Evolutionary conservation across 2,797 vertebrate genomes (phyloP).

Genomic region (Sebastes minor): DNA sequence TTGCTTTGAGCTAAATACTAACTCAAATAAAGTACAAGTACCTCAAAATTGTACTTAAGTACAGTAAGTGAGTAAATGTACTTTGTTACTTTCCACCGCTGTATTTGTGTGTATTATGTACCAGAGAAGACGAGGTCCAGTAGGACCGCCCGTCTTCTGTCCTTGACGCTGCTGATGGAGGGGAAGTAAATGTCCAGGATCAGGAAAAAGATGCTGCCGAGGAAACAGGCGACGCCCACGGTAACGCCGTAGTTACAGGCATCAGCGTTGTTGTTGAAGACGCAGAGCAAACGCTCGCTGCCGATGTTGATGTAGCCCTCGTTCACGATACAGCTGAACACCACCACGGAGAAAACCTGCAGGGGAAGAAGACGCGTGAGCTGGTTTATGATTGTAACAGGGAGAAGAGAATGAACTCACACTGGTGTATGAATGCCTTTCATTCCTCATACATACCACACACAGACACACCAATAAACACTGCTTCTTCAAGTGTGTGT

Average conservation of each 20-base stretch:
- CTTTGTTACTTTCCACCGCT: background rate
- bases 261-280: slow-evolving; percentile 91
- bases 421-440: slow-evolving; percentile 24
- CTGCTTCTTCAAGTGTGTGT: background rate
- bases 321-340: slow-evolving; percentile 95
- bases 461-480: background rate
- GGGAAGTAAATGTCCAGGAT: slow-evolving; percentile 92
- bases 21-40: too few species aligned
- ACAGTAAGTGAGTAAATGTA: background rate
- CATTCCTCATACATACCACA: slow-evolving; percentile 38
- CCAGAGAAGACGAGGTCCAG: slow-evolving; percentile 93
- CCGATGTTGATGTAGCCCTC: slow-evolving; percentile 94
- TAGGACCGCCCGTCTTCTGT: slow-evolving; percentile 89
- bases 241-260: slow-evolving; percentile 94
- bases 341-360: slow-evolving; percentile 89
- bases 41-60: background rate
- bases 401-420: slow-evolving; percentile 51
- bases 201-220: slow-evolving; percentile 90
- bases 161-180: slow-evolving; percentile 93
- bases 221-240: slow-evolving; percentile 90
- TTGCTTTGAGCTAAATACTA: too few species aligned
- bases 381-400: slow-evolving; percentile 39
- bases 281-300: slow-evolving; percentile 87
- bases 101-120: slow-evolving; percentile 48
- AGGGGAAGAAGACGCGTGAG: background rate